Evolutionary conservation across 2,113 vertebrate species (phyloP).

Genomic region (Pipra filicauda): DNA sequence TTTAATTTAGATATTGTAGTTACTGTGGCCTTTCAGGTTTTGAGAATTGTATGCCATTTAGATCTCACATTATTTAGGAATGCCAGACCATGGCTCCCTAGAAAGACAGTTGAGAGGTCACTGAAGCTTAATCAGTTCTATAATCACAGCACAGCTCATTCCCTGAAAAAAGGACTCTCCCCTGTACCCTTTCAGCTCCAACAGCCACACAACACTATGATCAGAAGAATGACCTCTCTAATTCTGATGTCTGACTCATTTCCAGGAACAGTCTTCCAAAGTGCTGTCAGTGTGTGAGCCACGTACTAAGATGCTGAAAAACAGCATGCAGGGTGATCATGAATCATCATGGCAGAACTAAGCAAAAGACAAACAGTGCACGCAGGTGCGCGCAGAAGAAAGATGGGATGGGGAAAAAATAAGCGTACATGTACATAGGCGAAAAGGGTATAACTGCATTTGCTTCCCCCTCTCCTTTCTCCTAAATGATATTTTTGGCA

Average conservation of each 20-base stretch:
- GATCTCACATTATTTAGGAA: background rate
- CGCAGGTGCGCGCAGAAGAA: background rate
- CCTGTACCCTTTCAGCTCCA: background rate
- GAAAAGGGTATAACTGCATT: background rate
- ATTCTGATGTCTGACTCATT: background rate
- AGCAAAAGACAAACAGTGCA: background rate
- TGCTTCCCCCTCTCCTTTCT: background rate
- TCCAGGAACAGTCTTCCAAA: background rate
- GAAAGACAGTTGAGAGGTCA: background rate
- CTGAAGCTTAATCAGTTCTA: background rate
- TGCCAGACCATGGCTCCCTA: background rate
- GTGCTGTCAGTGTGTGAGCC: background rate
- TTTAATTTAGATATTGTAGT: background rate
- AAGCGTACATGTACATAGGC: background rate
- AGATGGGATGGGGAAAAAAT: background rate
- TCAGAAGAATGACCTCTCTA: background rate
- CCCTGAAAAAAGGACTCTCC: background rate
- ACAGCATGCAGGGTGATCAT: background rate
- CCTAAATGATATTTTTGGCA: background rate
- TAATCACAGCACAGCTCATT: background rate
- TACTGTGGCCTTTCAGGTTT: background rate
- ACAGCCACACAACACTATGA: background rate
- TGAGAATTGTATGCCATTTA: background rate
- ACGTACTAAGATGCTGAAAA: background rate
- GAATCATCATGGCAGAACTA: constrained; percentile 2